Percentiles rank a stretch among this genome's conserved stretches.
These are phyloP conservation scores for Epinotia ramella DNA, from an alignment of 2,888 invertebrate genomes.

Conservation along the genomic window DNA sequence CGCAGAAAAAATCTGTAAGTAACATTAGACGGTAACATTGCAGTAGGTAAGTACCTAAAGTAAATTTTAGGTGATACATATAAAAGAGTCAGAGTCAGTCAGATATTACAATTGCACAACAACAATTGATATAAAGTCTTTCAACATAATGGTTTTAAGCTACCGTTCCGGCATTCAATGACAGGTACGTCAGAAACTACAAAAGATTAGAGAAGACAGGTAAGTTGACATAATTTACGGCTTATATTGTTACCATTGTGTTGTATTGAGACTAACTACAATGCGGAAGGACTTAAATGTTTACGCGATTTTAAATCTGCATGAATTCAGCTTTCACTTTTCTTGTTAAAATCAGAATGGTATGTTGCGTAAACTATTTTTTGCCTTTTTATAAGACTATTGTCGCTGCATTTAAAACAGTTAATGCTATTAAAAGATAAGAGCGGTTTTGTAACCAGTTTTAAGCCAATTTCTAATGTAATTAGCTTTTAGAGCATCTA, in stretches of 20 bases:
- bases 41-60: too few species aligned
- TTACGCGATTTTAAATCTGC: conserved; percentile 71
- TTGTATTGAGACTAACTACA: conserved; percentile 25
- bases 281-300: conserved; percentile 59
- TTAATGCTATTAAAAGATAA: conserved; percentile 17
- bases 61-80: background rate
- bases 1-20: too few species aligned
- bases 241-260: conserved; percentile 61
- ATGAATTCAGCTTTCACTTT: conserved; percentile 78
- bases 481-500: conserved; percentile 10
- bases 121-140: conserved; percentile 11
- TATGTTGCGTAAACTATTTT: conserved; percentile 51
- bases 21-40: too few species aligned
- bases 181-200: conserved; percentile 67
- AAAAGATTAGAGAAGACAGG: conserved; percentile 66
- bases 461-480: conserved; percentile 22
- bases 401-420: conserved; percentile 19
- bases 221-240: conserved; percentile 66
- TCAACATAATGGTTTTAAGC: conserved; percentile 29
- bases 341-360: conserved; percentile 68
- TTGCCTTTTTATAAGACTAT: conserved; percentile 17
- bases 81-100: background rate
- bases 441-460: conserved; percentile 13
- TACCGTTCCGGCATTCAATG: conserved; percentile 35
- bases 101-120: conserved; percentile 16